Conservation (phyloP, 2,797 vertebrate species). For the Falco cherrug region DNA sequence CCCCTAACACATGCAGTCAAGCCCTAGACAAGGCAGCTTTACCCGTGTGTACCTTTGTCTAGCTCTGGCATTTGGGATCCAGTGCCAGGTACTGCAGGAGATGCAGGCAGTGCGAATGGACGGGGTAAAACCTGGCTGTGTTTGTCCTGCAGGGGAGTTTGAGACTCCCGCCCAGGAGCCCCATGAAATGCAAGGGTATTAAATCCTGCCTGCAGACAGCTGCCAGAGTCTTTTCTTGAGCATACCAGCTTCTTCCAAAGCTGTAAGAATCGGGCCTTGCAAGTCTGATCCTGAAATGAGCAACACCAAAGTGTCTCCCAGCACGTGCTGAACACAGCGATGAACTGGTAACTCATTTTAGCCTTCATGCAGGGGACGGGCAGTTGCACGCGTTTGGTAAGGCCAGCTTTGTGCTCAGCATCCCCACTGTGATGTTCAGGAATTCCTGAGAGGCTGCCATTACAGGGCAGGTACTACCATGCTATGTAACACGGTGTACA, state of each 20-base stretch:
- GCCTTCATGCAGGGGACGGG: background rate
- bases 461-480: background rate
- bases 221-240: conserved; percentile 17
- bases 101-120: background rate
- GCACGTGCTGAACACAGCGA: background rate
- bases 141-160: conserved; percentile 22
- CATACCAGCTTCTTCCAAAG: conserved; percentile 45
- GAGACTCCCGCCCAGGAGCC: conserved; percentile 23
- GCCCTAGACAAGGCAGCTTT: background rate
- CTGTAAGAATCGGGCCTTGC: background rate
- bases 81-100: background rate
- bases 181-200: conserved; percentile 26
- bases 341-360: conserved; percentile 1
- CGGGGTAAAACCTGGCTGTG: background rate
- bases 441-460: background rate
- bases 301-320: background rate
- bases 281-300: conserved; percentile 43
- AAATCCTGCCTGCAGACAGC: background rate
- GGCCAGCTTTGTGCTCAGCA: background rate
- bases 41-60: background rate
- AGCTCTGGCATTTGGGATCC: background rate
- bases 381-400: background rate
- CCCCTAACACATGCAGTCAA: background rate
- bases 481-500: background rate
- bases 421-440: background rate